These are phyloP conservation scores for Dione juno DNA, from an alignment of 2,888 invertebrate species.

Conservation along the genomic window DNA sequence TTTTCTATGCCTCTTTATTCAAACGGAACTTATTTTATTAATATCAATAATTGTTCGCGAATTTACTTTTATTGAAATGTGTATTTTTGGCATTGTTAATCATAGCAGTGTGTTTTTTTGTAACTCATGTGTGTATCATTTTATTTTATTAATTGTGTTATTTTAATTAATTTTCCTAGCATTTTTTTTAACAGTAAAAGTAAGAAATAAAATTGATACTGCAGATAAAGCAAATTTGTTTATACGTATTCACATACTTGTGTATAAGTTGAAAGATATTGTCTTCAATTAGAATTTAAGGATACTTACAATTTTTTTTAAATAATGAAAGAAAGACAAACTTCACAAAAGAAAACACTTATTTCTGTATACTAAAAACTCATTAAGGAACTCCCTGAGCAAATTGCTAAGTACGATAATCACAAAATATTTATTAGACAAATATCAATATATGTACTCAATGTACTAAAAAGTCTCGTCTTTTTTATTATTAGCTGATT, in stretches of 20 bases:
- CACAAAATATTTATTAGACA: slow-evolving; percentile 55
- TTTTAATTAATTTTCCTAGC: not conserved
- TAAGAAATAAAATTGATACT: no score
- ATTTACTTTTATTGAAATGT: not conserved
- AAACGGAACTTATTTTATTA: slow-evolving; percentile 5
- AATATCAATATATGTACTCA: slow-evolving; percentile 15
- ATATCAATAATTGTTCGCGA: not conserved
- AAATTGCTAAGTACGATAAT: slow-evolving; percentile 75
- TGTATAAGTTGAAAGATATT: not conserved
- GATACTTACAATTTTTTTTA: slow-evolving; percentile 35
- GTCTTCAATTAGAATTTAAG: slow-evolving; percentile 42
- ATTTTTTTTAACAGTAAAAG: not conserved
- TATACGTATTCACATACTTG: not conserved
- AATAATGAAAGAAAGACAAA: not conserved
- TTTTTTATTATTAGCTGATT: not conserved
- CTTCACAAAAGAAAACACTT: not conserved
- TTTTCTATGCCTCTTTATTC: slow-evolving; percentile 1
- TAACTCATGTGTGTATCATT: not conserved
- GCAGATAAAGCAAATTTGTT: not conserved
- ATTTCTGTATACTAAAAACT: not conserved
- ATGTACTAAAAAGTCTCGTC: slow-evolving; percentile 2
- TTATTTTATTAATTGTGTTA: not conserved
- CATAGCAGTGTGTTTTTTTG: slow-evolving; percentile 5
- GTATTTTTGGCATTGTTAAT: slow-evolving; percentile 11
- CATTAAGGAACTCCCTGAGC: slow-evolving; percentile 51